Base-by-base conservation (phyloP, 2,113 vertebrate species). In the Charadrius vociferus region DNA sequence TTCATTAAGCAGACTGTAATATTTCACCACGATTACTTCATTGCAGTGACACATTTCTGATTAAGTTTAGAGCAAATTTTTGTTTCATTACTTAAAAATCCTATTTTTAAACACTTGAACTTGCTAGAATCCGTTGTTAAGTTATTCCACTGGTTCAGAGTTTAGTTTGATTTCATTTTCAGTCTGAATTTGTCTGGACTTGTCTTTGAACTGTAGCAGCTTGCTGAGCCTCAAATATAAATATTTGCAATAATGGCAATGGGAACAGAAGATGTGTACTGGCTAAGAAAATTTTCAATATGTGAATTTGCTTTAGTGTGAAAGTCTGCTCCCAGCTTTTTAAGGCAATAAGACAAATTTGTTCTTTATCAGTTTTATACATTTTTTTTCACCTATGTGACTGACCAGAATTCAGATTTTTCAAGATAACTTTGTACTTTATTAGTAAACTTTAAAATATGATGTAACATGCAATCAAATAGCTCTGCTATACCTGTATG, bases 131-230 rank as follows among this genome's bases (percentile, higher is more conserved):
- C 24, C 58, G 18, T 67, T 93, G 32, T 74, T 73, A 80, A 85
- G 5, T 77, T 90, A 53, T 47, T 90, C 53, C 74, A 82, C 27
- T 90, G 45, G 10, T 94, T 86, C 86, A 80, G 74, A 92, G 66
- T 95, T 96, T 91, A 89, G 81, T 92, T 84, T 68, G 47, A 72
- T 90, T 58, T 85, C 32, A 50, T 95, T 92, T 95, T 92, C 58
- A 30, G 29, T 77, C 45, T 87, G 78, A 82, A 70, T 91, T 93
- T 91, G 55, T 80, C 53, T 88, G 87, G 66, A 49, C 70, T 95
- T 79, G 36, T 70, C 83, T 67, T 74, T 80, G 36, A 93, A 53
- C 86, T 89, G 41, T 55, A 62, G 62, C 39, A 83, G 62, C 50
- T 87, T 89, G 65, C 79, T 87, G 22, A 89, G 45, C 41, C 53